These are phyloP conservation scores for Zaprionus gabonicus DNA, from an alignment of 1,140 invertebrate genomes.

Conservation along the genomic window DNA sequence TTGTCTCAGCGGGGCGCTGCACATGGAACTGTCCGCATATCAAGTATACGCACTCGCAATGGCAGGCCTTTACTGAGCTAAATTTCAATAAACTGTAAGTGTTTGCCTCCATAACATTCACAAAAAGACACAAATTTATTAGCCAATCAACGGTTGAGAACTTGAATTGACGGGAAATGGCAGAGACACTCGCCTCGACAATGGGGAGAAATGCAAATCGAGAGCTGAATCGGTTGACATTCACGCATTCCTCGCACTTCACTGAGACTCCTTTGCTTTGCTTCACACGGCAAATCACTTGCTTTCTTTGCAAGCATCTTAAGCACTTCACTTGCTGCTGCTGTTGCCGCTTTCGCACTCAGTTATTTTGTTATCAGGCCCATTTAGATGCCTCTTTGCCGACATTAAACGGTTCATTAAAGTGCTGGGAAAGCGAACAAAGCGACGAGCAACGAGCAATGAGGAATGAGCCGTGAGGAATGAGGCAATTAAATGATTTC, in stretches of 20 bases:
- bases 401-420: conserved; percentile 48
- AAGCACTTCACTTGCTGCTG: conserved; percentile 1
- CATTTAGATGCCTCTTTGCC: conserved; percentile 7
- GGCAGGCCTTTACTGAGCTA: conserved; percentile 25
- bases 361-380: conserved; percentile 36
- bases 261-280: not conserved
- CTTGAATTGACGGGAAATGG: too few species aligned
- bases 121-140: conserved; percentile 20
- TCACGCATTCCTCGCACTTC: not conserved
- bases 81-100: conserved; percentile 5
- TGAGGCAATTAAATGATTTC: conserved; percentile 39
- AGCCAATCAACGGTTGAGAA: conserved; percentile 18
- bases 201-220: not conserved
- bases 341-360: conserved; percentile 39
- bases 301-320: conserved; percentile 11
- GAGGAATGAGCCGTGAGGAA: not conserved
- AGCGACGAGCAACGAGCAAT: not conserved
- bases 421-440: conserved; percentile 39
- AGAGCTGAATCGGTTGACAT: not conserved
- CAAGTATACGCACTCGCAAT: conserved; percentile 48
- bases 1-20: conserved; percentile 27
- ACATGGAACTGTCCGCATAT: conserved; percentile 42
- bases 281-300: not conserved
- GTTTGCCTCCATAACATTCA: not conserved
- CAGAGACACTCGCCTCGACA: not conserved